These are phyloP conservation scores for Pseudorectes ferrugineus DNA, from an alignment of 2,113 vertebrate species.

Conservation along the genomic window DNA sequence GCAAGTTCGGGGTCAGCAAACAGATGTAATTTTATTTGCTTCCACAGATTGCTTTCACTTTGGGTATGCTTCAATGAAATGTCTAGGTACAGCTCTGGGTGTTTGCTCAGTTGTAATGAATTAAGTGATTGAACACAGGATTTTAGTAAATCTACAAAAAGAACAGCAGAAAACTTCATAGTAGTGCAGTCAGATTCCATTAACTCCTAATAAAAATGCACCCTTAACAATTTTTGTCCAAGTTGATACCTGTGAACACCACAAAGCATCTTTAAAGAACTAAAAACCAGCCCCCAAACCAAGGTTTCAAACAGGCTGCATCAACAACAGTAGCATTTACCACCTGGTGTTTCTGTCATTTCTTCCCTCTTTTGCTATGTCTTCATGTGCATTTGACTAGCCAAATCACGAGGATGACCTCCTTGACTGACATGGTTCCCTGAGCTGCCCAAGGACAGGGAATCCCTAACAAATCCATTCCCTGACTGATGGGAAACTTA, in stretches of 20 bases:
- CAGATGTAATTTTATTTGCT: neutral
- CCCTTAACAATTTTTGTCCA: neutral
- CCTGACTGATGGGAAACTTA: neutral
- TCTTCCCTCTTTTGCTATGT: neutral
- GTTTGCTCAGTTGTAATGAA: neutral
- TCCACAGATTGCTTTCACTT: neutral
- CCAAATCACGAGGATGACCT: neutral
- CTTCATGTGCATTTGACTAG: neutral
- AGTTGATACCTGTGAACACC: neutral
- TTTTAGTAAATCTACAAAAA: neutral
- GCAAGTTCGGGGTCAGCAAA: neutral
- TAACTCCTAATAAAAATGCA: neutral
- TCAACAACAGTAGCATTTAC: neutral
- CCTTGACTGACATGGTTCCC: neutral
- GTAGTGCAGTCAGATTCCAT: neutral
- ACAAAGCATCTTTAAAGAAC: neutral
- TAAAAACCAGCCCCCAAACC: neutral
- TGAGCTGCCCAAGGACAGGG: neutral
- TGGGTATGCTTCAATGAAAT: neutral
- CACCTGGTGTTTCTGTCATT: neutral
- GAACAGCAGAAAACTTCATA: neutral
- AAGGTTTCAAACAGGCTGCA: neutral
- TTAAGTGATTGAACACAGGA: neutral
- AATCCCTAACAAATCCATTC: neutral
- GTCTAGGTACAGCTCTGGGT: neutral